Conservation (phyloP, 2,888 invertebrate genomes). For the Morpho helenor region DNA sequence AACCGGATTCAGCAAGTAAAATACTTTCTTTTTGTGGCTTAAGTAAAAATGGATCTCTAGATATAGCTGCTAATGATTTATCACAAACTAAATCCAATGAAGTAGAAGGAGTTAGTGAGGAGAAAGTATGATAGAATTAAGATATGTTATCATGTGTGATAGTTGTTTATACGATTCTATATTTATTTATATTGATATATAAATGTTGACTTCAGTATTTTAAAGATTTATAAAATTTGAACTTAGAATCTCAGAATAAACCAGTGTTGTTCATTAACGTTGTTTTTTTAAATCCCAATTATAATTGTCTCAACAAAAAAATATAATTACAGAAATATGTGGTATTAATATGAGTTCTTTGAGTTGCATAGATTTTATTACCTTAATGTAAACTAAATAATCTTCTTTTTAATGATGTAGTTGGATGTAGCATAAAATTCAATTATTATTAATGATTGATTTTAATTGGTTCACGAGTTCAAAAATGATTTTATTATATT, state of each 20-base stretch:
- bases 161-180: not conserved
- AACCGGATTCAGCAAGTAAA: constrained; percentile 48
- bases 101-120: constrained; percentile 58
- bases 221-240: not conserved
- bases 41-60: constrained; percentile 67
- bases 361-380: no score
- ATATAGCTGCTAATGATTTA: constrained; percentile 61
- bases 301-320: no score
- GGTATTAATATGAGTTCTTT: no score
- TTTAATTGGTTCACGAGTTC: no score
- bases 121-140: constrained; percentile 48
- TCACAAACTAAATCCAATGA: constrained; percentile 52
- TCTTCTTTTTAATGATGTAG: no score
- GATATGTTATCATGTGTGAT: not conserved
- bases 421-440: no score
- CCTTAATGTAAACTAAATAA: no score
- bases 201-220: not conserved
- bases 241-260: not conserved
- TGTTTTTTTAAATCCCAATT: no score
- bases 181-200: not conserved
- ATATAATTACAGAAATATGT: no score
- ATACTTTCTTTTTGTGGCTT: constrained; percentile 58
- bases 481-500: no score
- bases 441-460: no score
- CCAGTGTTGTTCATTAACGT: no score